Base-by-base conservation (phyloP, 2,113 vertebrate species). In the Malurus elegans region DNA sequence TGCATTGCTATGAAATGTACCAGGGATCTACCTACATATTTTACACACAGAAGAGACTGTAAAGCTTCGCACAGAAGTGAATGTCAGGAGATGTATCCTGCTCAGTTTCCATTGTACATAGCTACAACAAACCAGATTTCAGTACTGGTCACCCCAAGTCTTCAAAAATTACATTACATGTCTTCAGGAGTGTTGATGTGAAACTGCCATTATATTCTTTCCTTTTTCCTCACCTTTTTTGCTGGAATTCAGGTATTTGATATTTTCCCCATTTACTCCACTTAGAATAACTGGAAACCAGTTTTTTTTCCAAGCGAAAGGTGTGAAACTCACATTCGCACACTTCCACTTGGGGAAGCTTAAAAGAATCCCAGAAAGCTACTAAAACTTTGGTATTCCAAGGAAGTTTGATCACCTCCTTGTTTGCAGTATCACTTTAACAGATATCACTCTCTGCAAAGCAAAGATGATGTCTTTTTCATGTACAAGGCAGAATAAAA, bases 361-460 rank as follows among this genome's bases (percentile, higher is more conserved):
- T 9, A 40, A 79, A 54, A 56, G 62, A 47, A 58, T 31, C 8
- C 31, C 21, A 8, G 12, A 51, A 78, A n/a, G 10, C 19, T 25
- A 25, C 7, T 17, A 20, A 64, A 71, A 64, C 6, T 32, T 17
- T 9, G 20, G 12, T 62, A 53, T 84, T 90, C 32, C 42, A 42
- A 90, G 21, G 14, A 51, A 70, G 19, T 53, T 2, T 47, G 5
- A 25, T 47, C 34, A 56, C 14, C 9, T 60, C 4, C 6, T 47
- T 72, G 18, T 34, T 56, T 90, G 42, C 21, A 76, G 15, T 32
- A 44, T 32, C 14, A 11, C 4, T 71, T 60, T 75, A 79, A 62
- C 4, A 65, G 26, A 13, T 53, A 61, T 4, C 0, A 0, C 34
- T 81, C 44, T 32, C 18, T 26, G 75, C 34, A 67, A 10, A 42